phyloP scores from a whole-genome alignment of 2,797 vertebrate species.

The Carapus acus region DNA sequence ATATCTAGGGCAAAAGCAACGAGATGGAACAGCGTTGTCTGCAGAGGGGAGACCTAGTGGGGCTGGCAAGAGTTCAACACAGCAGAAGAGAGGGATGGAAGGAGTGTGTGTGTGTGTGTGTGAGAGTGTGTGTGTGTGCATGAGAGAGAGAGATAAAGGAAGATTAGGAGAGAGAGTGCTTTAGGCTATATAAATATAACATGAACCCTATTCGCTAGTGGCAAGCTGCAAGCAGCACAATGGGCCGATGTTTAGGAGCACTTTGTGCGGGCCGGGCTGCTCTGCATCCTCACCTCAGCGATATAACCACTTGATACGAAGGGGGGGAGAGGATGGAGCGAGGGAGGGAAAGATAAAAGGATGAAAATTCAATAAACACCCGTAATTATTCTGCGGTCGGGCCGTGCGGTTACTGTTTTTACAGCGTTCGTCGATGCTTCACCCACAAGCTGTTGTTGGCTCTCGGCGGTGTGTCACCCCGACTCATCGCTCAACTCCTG shows the following conservation, averaged over 20 bases:
- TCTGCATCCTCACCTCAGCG: conserved; percentile 39
- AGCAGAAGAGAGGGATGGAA: conserved; percentile 54
- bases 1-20: conserved; percentile 74
- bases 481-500: conserved; percentile 15
- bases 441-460: too few relatives aligned
- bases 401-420: neutral
- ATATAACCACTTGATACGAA: conserved; percentile 39
- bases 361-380: conserved; percentile 10
- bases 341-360: conserved; percentile 6
- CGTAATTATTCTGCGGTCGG: conserved; percentile 13
- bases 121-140: conserved; percentile 33
- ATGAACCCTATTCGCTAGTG: conserved; percentile 68
- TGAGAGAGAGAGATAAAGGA: conserved; percentile 35
- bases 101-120: conserved; percentile 10
- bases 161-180: conserved; percentile 58
- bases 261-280: conserved; percentile 41
- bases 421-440: neutral
- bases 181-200: conserved; percentile 78
- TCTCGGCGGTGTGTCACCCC: conserved; percentile 20
- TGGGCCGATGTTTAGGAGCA: conserved; percentile 54
- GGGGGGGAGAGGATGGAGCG: conserved; percentile 24
- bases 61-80: conserved; percentile 71
- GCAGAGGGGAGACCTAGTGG: conserved; percentile 71
- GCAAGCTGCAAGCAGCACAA: conserved; percentile 56
- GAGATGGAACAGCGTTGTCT: conserved; percentile 75